Evolutionary conservation across 1,140 invertebrate genomes (phyloP).

Genomic region (Fopius arisanus): DNA sequence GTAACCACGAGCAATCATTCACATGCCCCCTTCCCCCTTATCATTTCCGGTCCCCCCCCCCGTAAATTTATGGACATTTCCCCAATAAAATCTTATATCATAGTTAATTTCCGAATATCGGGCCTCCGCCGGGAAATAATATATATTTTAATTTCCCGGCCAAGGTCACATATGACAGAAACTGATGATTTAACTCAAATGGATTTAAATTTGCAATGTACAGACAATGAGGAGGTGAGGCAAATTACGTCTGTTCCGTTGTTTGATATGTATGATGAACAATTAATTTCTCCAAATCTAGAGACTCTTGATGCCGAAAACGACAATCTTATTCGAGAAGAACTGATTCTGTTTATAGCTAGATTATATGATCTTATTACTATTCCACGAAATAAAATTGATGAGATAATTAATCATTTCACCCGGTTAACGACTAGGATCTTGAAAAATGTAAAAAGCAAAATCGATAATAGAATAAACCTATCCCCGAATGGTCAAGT

Average conservation of each 20-base stretch:
- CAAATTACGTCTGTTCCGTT: not conserved
- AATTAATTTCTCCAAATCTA: not conserved
- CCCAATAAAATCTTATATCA: no score
- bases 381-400: conserved; percentile 31
- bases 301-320: not conserved
- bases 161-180: no score
- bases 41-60: no score
- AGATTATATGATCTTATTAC: conserved; percentile 28
- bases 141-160: no score
- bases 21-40: no score
- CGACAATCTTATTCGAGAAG: conserved; percentile 16
- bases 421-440: not conserved
- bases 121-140: no score
- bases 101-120: no score
- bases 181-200: no score
- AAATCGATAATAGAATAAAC: not conserved
- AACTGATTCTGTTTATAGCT: conserved; percentile 28
- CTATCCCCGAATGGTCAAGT: not conserved
- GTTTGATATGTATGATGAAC: not conserved
- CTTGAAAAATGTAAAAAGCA: not conserved
- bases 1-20: no score
- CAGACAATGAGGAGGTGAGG: not conserved
- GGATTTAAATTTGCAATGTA: not conserved
- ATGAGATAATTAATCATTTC: conserved; percentile 8
- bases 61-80: no score